phyloP scores from a whole-genome alignment of 2,113 vertebrate species.

The Thalassoma bifasciatum region DNA sequence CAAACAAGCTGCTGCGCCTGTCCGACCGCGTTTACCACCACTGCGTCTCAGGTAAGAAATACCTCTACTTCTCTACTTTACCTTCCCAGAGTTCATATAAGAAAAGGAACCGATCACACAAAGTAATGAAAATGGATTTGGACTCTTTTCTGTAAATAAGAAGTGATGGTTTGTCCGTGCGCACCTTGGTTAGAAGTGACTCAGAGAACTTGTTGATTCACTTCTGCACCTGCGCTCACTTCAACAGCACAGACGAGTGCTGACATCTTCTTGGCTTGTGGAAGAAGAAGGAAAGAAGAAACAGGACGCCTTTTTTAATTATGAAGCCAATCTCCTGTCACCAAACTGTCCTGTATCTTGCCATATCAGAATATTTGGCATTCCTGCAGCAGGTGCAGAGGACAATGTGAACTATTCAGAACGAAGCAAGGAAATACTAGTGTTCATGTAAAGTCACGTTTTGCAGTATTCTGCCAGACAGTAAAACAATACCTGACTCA shows the following conservation, averaged over 20 bases:
- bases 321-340: slow-evolving; percentile 16
- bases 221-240: background rate
- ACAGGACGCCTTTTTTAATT: background rate
- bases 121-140: too few species aligned
- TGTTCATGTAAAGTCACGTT: background rate
- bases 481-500: background rate
- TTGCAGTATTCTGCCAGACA: background rate
- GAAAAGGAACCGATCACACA: background rate
- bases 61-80: background rate
- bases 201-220: background rate
- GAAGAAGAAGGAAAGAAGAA: background rate
- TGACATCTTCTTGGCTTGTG: background rate
- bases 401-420: slow-evolving; percentile 52
- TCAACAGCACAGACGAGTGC: too few species aligned
- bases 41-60: slow-evolving; percentile 57
- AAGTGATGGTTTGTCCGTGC: too few species aligned
- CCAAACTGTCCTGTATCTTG: slow-evolving; percentile 10
- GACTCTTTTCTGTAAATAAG: background rate
- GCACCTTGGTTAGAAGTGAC: background rate
- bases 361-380: slow-evolving; percentile 48
- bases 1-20: background rate
- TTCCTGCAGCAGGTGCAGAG: slow-evolving; percentile 63
- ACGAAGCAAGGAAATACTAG: background rate
- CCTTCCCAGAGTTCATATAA: too few species aligned
- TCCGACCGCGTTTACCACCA: background rate